These are phyloP conservation scores for Cyanoliseus patagonus DNA, from an alignment of 2,113 vertebrate genomes.

Conservation along the genomic window DNA sequence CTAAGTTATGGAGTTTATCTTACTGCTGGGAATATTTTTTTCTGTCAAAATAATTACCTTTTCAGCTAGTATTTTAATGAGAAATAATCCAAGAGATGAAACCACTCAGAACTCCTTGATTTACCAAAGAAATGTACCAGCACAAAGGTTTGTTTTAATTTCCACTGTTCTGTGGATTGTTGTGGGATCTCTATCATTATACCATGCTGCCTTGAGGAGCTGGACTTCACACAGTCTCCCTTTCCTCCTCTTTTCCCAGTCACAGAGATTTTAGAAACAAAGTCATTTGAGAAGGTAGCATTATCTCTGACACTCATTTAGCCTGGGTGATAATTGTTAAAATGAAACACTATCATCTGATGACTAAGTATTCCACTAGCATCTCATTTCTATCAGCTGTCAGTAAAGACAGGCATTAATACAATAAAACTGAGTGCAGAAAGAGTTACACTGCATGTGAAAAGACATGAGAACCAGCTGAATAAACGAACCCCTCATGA, in stretches of 20 bases:
- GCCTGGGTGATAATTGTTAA: neutral
- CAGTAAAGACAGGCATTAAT: neutral
- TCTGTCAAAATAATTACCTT: constrained; percentile 4
- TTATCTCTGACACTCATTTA: neutral
- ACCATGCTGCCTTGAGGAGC: neutral
- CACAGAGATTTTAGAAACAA: neutral
- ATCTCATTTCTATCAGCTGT: neutral
- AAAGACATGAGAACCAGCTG: neutral
- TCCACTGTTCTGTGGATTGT: neutral
- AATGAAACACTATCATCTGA: neutral
- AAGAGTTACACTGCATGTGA: neutral
- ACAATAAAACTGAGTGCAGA: neutral
- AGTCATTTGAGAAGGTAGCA: neutral
- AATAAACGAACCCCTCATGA: neutral
- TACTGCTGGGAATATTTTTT: neutral
- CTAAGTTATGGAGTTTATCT: neutral
- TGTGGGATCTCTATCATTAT: neutral
- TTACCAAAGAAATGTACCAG: neutral
- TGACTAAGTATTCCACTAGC: neutral
- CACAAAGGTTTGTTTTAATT: neutral
- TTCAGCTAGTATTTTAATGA: neutral
- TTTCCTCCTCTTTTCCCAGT: neutral
- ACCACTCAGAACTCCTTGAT: neutral
- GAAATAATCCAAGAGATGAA: neutral
- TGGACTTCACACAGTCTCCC: neutral